phyloP scores from a whole-genome alignment of 1,140 invertebrate species.

The Zaprionus taronus region DNA sequence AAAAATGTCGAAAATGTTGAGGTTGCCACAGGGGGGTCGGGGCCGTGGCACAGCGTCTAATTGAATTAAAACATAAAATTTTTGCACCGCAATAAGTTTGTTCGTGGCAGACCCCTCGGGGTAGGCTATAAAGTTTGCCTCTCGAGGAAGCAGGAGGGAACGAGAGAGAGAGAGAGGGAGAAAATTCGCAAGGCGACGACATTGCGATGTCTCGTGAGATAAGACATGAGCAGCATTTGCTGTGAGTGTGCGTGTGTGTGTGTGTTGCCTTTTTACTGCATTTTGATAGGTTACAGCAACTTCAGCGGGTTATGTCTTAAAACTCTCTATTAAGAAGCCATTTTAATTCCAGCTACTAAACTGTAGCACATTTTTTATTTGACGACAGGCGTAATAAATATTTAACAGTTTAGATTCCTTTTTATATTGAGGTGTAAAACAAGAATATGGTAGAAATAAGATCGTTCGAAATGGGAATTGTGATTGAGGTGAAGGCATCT shows the following conservation, averaged over 20 bases:
- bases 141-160: background rate
- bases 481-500: background rate
- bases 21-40: conserved; percentile 27
- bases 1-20: conserved; percentile 69
- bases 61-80: conserved; percentile 81
- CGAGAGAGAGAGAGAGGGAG: background rate
- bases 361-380: conserved; percentile 17
- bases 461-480: background rate
- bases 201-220: conserved; percentile 27
- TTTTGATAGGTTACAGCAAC: conserved; percentile 22
- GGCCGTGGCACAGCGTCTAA: conserved; percentile 54
- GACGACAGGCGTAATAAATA: conserved; percentile 3
- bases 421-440: background rate
- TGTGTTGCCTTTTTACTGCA: conserved; percentile 19
- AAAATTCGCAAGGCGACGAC: conserved; percentile 20
- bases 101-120: conserved; percentile 35
- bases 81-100: conserved; percentile 71
- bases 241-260: background rate
- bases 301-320: conserved; percentile 13
- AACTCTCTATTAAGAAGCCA: conserved; percentile 31
- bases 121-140: conserved; percentile 62
- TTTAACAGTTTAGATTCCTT: background rate
- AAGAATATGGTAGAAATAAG: background rate
- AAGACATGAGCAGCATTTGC: conserved; percentile 25
- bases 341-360: conserved; percentile 13